phyloP scores from a whole-genome alignment of 2,113 vertebrate genomes.

The Prionailurus bengalensis region DNA sequence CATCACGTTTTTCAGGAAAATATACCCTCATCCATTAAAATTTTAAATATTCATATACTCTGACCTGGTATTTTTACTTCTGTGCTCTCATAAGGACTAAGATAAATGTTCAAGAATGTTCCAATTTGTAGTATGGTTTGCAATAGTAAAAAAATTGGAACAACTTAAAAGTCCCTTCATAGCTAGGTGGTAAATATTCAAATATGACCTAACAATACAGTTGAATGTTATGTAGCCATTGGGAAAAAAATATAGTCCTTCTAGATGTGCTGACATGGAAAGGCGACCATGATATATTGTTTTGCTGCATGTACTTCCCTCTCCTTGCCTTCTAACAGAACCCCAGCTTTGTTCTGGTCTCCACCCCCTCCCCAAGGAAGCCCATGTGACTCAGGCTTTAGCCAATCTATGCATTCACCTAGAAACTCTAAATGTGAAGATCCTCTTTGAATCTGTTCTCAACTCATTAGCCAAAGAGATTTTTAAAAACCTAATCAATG shows the following conservation, averaged over 20 bases:
- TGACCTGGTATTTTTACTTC: slow-evolving; percentile 49
- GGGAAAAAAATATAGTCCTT: background rate
- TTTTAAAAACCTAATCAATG: background rate
- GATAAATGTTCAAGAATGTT: background rate
- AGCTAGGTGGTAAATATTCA: background rate
- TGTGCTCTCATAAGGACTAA: background rate
- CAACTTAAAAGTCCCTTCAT: background rate
- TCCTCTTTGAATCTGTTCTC: background rate
- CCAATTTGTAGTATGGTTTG: background rate
- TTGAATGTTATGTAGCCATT: background rate
- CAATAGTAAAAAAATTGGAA: background rate
- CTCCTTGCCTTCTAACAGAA: background rate
- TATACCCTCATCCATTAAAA: slow-evolving; percentile 23
- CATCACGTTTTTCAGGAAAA: slow-evolving; percentile 5
- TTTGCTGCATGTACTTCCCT: background rate
- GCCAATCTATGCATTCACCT: background rate
- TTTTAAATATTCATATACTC: slow-evolving; percentile 5
- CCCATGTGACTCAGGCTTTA: background rate
- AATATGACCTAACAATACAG: background rate
- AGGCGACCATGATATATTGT: background rate
- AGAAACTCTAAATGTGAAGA: background rate
- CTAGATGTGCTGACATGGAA: background rate
- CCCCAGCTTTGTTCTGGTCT: background rate
- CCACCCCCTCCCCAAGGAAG: background rate
- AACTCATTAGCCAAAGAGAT: background rate